Percentiles rank a stretch among this genome's conserved stretches.
Conservation (phyloP, 2,888 invertebrate species). For the Tortrix viridana region DNA sequence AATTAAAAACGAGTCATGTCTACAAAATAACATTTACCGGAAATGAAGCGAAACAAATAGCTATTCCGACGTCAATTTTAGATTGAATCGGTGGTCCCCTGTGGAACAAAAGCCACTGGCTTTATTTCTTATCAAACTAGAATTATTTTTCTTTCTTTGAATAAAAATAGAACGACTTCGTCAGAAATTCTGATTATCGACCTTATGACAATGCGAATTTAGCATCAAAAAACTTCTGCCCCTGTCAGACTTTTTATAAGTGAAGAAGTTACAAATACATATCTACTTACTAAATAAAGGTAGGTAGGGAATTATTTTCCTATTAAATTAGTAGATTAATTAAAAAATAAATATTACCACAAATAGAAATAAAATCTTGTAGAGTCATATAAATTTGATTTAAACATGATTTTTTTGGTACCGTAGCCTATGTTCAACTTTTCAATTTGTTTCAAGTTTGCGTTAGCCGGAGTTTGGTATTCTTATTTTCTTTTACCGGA, state of each 20-base stretch:
- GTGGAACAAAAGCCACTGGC: constrained; percentile 54
- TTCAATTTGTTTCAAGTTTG: too few relatives aligned
- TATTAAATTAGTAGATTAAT: constrained; percentile 2
- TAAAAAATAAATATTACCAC: too few relatives aligned
- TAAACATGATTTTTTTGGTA: too few relatives aligned
- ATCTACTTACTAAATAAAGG: too few relatives aligned
- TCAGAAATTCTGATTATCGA: constrained; percentile 45
- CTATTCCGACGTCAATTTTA: constrained; percentile 54
- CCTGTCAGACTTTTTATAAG: neutral
- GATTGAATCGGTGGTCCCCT: constrained; percentile 57
- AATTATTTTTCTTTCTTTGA: constrained; percentile 54
- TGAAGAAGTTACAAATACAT: neutral
- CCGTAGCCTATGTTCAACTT: too few relatives aligned
- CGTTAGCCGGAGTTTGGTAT: too few relatives aligned
- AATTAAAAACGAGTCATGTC: constrained; percentile 10
- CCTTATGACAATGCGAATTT: constrained; percentile 44
- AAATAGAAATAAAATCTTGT: too few relatives aligned
- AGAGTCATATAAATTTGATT: too few relatives aligned
- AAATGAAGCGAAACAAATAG: constrained; percentile 34
- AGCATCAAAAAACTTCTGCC: constrained; percentile 12
- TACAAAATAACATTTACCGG: constrained; percentile 21
- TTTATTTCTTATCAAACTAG: constrained; percentile 62
- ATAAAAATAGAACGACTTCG: constrained; percentile 49
- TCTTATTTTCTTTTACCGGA: too few relatives aligned
- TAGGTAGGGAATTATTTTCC: too few relatives aligned